A percentile compares a stretch with the other conserved stretches of the same genome.
Evolutionary conservation across 2,888 invertebrate genomes (phyloP).

Genomic region (Eledona agricola): DNA sequence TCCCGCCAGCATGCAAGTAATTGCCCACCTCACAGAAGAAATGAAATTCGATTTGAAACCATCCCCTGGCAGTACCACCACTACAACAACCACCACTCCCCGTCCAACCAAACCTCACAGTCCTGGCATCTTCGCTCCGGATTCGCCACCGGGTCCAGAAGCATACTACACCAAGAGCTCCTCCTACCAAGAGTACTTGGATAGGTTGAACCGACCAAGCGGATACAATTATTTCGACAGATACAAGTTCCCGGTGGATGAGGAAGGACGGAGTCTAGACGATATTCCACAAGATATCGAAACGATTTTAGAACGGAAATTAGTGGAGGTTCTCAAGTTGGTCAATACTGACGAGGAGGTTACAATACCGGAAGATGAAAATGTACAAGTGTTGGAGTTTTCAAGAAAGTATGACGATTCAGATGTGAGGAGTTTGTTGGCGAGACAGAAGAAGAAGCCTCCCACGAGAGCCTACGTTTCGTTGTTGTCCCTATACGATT

Average conservation of each 20-base stretch:
- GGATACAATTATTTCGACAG: slow-evolving; percentile 45
- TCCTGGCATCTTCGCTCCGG: slow-evolving; percentile 66
- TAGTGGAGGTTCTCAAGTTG: slow-evolving; percentile 57
- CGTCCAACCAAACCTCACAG: slow-evolving; percentile 53
- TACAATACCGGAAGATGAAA: slow-evolving; percentile 45
- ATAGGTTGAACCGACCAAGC: slow-evolving; percentile 44
- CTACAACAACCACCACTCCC: slow-evolving; percentile 51
- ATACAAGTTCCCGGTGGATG: slow-evolving; percentile 32
- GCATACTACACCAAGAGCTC: slow-evolving; percentile 37
- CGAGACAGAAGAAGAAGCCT: slow-evolving; percentile 65
- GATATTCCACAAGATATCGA: slow-evolving; percentile 47
- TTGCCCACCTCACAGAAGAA: slow-evolving; percentile 69
- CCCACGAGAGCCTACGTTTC: slow-evolving; percentile 69
- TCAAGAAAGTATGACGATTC: slow-evolving; percentile 56
- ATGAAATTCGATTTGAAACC: slow-evolving; percentile 67
- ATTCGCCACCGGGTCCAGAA: slow-evolving; percentile 60
- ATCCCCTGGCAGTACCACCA: slow-evolving; percentile 44
- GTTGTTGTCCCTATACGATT: slow-evolving; percentile 70
- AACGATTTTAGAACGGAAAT: slow-evolving; percentile 54
- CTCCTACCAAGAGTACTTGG: slow-evolving; percentile 47
- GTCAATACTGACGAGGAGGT: slow-evolving; percentile 51
- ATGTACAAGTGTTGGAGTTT: slow-evolving; percentile 52
- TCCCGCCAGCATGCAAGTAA: slow-evolving; percentile 75
- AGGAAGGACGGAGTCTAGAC: slow-evolving; percentile 19
- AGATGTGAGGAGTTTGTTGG: slow-evolving; percentile 49